phyloP scores from a whole-genome alignment of 2,797 vertebrate genomes.

The Squalus acanthias region DNA sequence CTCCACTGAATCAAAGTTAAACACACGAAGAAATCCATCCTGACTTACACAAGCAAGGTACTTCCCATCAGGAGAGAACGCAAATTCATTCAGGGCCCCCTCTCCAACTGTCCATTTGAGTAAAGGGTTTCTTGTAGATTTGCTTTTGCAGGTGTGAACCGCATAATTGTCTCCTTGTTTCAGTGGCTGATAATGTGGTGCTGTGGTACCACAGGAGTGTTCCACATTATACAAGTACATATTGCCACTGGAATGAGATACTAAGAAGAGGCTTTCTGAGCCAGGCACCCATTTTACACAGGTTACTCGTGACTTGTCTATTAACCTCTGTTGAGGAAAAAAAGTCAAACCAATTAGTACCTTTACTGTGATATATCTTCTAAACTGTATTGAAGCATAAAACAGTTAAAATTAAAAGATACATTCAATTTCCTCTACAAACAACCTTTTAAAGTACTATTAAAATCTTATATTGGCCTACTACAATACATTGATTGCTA shows the following conservation, averaged over 20 bases:
- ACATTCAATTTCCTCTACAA: not conserved
- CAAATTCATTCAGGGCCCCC: slow-evolving; percentile 90
- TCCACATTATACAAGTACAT: slow-evolving; percentile 98
- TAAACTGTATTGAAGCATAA: not conserved
- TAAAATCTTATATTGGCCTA: not conserved
- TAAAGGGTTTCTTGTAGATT: slow-evolving; percentile 91
- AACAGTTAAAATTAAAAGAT: not conserved
- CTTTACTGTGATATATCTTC: not conserved
- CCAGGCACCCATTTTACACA: slow-evolving; percentile 97
- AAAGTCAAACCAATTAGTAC: slow-evolving; percentile 49
- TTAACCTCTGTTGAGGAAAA: slow-evolving; percentile 83
- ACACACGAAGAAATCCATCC: slow-evolving; percentile 90
- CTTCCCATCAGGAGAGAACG: slow-evolving; percentile 94
- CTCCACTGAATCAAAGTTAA: slow-evolving; percentile 90
- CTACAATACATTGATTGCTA: too few relatives aligned
- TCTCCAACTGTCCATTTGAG: slow-evolving; percentile 96
- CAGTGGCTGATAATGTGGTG: slow-evolving; percentile 93
- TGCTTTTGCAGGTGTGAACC: slow-evolving; percentile 96
- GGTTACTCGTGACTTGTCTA: slow-evolving; percentile 95
- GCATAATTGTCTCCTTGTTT: slow-evolving; percentile 94
- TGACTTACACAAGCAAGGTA: slow-evolving; percentile 92
- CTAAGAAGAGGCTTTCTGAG: slow-evolving; percentile 93
- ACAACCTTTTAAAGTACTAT: not conserved
- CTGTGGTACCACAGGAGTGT: slow-evolving; percentile 85
- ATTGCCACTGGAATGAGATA: slow-evolving; percentile 88